These are phyloP conservation scores for Tachina lurida DNA, from an alignment of 2,888 invertebrate species.

Conservation along the genomic window DNA sequence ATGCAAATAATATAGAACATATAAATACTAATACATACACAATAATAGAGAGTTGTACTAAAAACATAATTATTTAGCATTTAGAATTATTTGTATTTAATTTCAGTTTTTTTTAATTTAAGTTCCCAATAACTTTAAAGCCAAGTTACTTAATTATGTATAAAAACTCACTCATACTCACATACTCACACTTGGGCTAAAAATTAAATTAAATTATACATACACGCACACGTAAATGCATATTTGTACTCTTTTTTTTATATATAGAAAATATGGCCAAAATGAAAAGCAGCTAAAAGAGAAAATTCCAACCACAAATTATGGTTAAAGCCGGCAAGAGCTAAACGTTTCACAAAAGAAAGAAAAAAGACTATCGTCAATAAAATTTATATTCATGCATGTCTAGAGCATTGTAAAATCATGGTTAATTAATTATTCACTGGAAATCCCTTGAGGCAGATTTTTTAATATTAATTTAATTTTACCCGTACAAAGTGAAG, in stretches of 20 bases:
- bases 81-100: constrained; percentile 33
- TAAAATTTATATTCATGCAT: constrained; percentile 36
- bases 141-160: constrained; percentile 60
- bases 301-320: constrained; percentile 40
- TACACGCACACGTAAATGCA: constrained; percentile 7
- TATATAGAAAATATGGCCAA: constrained; percentile 14
- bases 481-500: background rate
- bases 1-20: constrained; percentile 27
- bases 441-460: constrained; percentile 29
- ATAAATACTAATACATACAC: constrained; percentile 37
- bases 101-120: constrained; percentile 9
- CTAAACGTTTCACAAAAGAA: background rate
- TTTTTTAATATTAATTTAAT: constrained; percentile 21
- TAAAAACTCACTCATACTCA: background rate
- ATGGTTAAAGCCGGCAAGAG: constrained; percentile 22
- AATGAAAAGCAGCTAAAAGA: background rate
- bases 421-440: constrained; percentile 56
- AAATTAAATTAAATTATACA: background rate
- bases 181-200: background rate
- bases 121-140: constrained; percentile 37
- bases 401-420: constrained; percentile 41
- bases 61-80: constrained; percentile 26
- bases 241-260: background rate
- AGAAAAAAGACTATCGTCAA: background rate
- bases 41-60: constrained; percentile 31